These are phyloP conservation scores for Salvelinus fontinalis DNA, from an alignment of 2,113 vertebrate species.

Conservation along the genomic window DNA sequence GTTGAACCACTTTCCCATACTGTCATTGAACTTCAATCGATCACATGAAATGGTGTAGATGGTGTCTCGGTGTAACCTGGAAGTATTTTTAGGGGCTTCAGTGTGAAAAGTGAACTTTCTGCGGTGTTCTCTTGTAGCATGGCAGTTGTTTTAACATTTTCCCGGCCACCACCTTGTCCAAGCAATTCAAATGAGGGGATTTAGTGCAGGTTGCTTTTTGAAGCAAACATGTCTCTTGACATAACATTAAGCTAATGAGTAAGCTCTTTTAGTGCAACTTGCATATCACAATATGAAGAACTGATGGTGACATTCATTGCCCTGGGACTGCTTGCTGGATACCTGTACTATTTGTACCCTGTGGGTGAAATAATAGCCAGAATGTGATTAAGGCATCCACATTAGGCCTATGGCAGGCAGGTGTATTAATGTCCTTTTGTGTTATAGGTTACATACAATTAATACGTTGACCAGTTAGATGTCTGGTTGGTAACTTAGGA, in stretches of 20 bases:
- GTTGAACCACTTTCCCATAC: neutral
- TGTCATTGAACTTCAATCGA: slow-evolving; percentile 11
- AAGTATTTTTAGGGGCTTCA: slow-evolving; percentile 31
- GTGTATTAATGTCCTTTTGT: neutral
- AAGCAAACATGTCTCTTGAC: neutral
- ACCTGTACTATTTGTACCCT: neutral
- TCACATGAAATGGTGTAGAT: slow-evolving; percentile 14
- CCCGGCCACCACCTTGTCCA: slow-evolving; percentile 13
- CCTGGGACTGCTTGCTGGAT: neutral
- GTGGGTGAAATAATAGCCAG: neutral
- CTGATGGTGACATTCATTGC: neutral
- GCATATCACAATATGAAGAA: neutral
- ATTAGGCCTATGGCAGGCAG: neutral
- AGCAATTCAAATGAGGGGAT: slow-evolving; percentile 17
- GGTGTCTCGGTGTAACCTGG: slow-evolving; percentile 1
- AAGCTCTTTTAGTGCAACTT: neutral
- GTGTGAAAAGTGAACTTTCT: slow-evolving; percentile 13
- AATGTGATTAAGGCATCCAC: neutral
- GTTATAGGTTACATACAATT: neutral
- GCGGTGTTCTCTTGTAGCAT: neutral
- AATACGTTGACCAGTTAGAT: neutral
- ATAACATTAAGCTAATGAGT: neutral
- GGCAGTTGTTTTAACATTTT: neutral
- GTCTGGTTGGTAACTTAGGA: neutral
- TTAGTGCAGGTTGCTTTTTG: slow-evolving; percentile 63